Evolutionary conservation across 2,797 vertebrate genomes (phyloP).

Genomic region (Argya squamiceps): DNA sequence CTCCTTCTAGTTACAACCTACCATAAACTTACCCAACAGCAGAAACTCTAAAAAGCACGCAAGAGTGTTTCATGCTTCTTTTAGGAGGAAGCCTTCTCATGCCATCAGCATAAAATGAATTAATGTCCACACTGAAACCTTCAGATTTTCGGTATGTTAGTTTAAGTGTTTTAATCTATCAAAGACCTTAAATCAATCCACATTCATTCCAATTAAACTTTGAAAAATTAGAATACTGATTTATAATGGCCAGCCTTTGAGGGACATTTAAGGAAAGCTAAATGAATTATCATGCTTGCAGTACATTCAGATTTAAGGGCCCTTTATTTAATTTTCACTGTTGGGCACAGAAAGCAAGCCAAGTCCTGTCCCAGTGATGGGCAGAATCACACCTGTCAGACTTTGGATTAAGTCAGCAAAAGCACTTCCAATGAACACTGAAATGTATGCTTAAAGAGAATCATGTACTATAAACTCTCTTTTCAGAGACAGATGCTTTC

Average conservation of each 20-base stretch:
- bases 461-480: background rate
- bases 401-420: constrained; percentile 8
- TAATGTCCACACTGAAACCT: background rate
- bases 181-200: background rate
- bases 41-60: background rate
- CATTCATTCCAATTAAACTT: background rate
- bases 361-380: background rate
- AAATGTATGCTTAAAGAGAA: background rate
- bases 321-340: background rate
- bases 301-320: background rate
- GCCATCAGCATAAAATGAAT: background rate
- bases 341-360: background rate
- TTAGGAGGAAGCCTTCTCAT: background rate
- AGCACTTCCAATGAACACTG: background rate
- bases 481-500: background rate
- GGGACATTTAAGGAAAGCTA: background rate
- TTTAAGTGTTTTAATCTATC: background rate
- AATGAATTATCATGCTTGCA: background rate
- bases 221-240: background rate
- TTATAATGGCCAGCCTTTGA: background rate
- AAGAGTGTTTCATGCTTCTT: background rate
- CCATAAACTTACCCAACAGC: background rate
- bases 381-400: background rate
- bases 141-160: background rate
- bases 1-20: background rate